Conservation (phyloP, 2,888 invertebrate species). For the Diarsia dahlii region DNA sequence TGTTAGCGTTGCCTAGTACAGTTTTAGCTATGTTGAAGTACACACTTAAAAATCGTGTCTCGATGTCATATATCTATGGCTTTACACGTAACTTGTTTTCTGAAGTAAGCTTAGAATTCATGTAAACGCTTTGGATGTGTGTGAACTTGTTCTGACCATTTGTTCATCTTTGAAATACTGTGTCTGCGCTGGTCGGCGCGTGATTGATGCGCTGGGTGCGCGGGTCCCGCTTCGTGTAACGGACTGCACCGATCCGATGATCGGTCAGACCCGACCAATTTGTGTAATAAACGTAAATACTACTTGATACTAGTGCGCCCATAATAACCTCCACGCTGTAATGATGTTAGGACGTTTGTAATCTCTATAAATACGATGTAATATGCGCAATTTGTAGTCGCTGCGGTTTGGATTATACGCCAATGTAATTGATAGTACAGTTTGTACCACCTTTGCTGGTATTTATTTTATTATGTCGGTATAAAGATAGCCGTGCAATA, state of each 20-base stretch:
- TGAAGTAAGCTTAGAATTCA: neutral
- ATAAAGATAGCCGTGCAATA: conserved; percentile 19
- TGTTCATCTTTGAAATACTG: conserved; percentile 4
- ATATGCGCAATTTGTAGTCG: conserved; percentile 60
- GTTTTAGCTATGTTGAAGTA: no score
- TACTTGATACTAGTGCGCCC: conserved; percentile 61
- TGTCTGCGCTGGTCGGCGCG: conserved; percentile 17
- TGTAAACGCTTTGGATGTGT: neutral
- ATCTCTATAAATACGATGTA: conserved; percentile 61
- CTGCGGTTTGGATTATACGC: conserved; percentile 60
- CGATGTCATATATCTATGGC: neutral
- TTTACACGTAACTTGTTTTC: neutral
- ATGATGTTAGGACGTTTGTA: conserved; percentile 58
- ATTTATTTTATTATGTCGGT: conserved; percentile 41
- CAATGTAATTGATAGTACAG: conserved; percentile 60
- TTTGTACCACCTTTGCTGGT: conserved; percentile 41
- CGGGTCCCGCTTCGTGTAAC: conserved; percentile 25
- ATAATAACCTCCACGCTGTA: conserved; percentile 55
- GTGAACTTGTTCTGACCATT: neutral
- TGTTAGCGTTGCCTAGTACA: neutral
- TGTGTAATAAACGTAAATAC: conserved; percentile 72
- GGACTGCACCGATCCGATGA: conserved; percentile 51
- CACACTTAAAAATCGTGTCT: neutral
- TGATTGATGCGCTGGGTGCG: conserved; percentile 67
- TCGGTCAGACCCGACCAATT: conserved; percentile 66